Conservation (phyloP, 2,888 invertebrate genomes). For the Rhamnusium bicolor region DNA sequence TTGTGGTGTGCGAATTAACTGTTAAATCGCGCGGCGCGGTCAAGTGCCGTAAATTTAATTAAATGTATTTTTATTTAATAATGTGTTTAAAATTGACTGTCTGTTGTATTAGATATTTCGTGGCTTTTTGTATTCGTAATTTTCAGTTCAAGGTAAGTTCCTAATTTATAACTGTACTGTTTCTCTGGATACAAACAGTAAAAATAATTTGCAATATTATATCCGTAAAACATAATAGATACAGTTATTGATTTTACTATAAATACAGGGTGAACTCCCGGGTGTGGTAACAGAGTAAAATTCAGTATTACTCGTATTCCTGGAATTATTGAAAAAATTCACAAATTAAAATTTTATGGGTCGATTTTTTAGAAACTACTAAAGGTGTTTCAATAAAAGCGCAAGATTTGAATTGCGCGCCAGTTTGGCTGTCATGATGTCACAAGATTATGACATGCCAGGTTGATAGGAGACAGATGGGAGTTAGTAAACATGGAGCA, state of each 20-base stretch:
- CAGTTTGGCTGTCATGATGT: too few relatives aligned
- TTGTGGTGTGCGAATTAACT: constrained; percentile 8
- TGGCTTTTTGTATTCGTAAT: background rate
- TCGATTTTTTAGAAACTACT: too few relatives aligned
- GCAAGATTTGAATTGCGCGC: too few relatives aligned
- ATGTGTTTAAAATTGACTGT: background rate
- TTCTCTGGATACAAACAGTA: background rate
- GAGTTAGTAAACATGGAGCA: too few relatives aligned
- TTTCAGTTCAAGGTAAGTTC: background rate
- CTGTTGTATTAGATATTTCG: background rate
- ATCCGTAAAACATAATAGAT: background rate
- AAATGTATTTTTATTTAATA: constrained; percentile 5
- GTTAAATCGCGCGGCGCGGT: constrained; percentile 12
- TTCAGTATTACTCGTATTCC: too few relatives aligned
- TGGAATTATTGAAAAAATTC: too few relatives aligned
- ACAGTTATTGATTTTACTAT: background rate
- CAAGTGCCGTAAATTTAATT: constrained; percentile 17
- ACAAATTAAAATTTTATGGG: too few relatives aligned
- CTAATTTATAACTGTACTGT: background rate
- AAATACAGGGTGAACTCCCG: background rate
- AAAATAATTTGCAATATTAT: background rate
- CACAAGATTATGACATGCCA: too few relatives aligned
- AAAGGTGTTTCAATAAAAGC: too few relatives aligned
- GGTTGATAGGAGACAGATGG: too few relatives aligned
- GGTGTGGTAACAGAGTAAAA: too few relatives aligned